These are phyloP conservation scores for Alethe castanea DNA, from an alignment of 2,113 vertebrate species.

Conservation along the genomic window DNA sequence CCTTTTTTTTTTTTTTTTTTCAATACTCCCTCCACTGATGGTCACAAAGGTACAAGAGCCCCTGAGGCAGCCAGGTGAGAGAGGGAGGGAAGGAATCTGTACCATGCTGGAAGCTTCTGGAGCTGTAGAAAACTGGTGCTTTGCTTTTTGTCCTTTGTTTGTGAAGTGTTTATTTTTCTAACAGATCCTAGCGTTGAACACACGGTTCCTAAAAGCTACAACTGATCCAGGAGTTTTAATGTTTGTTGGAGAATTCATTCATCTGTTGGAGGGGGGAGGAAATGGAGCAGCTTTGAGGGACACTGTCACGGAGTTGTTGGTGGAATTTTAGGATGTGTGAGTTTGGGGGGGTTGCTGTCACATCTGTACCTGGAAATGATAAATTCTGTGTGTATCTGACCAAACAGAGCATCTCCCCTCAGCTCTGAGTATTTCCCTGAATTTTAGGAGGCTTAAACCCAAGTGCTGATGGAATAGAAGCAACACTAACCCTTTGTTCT, in stretches of 20 bases:
- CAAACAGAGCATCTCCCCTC: background rate
- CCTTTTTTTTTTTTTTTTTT: too few species aligned
- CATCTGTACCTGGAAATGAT: background rate
- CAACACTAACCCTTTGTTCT: background rate
- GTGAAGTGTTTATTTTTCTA: slow-evolving; percentile 66
- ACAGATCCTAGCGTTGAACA: slow-evolving; percentile 51
- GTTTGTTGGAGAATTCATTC: background rate
- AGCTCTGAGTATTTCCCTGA: background rate
- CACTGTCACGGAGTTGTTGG: background rate
- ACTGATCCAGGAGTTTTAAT: background rate
- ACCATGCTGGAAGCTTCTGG: slow-evolving; percentile 54
- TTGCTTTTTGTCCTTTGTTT: slow-evolving; percentile 31
- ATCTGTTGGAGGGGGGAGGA: background rate
- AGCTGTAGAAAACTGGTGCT: slow-evolving; percentile 65
- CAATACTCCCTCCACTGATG: background rate
- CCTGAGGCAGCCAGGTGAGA: slow-evolving; percentile 1
- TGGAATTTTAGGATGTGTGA: background rate
- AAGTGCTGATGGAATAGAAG: background rate
- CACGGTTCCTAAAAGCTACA: slow-evolving; percentile 12
- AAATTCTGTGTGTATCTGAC: background rate
- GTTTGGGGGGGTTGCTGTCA: background rate
- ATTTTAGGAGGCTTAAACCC: background rate
- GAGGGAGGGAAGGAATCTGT: background rate
- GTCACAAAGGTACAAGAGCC: background rate
- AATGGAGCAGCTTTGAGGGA: background rate